These are phyloP conservation scores for Hofmannophila pseudospretella DNA, from an alignment of 2,888 invertebrate genomes.

Conservation along the genomic window DNA sequence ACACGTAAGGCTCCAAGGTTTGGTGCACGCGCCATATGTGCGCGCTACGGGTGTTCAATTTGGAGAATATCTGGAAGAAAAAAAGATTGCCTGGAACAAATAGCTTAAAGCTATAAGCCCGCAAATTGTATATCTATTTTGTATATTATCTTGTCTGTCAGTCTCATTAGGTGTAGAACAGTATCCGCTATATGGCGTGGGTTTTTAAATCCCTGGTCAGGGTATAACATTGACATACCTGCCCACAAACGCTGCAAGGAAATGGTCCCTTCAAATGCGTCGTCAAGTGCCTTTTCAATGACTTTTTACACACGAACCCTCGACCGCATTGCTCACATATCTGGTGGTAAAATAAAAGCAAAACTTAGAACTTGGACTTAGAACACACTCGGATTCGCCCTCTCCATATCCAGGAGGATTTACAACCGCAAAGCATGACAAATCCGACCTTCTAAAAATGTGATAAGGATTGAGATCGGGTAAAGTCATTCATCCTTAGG, in stretches of 20 bases:
- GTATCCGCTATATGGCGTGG: no score
- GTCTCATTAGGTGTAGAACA: no score
- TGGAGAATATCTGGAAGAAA: slow-evolving; percentile 9
- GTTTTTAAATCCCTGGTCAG: no score
- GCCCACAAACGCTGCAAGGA: slow-evolving; percentile 3
- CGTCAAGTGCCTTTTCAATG: slow-evolving; percentile 1
- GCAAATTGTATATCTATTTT: not conserved
- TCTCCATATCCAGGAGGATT: no score
- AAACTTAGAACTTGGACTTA: no score
- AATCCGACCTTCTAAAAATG: no score
- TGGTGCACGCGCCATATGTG: slow-evolving; percentile 11
- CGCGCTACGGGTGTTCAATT: slow-evolving; percentile 8
- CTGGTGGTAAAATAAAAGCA: no score
- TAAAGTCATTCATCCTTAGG: no score
- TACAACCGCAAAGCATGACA: no score
- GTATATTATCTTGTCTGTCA: not conserved
- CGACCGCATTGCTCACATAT: slow-evolving; percentile 4
- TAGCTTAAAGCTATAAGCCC: no score
- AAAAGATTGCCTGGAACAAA: not conserved
- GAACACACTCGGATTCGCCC: no score
- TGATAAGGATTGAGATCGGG: no score
- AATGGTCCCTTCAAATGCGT: slow-evolving; percentile 4
- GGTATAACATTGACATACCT: slow-evolving; percentile 3
- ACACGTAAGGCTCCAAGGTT: slow-evolving; percentile 4
- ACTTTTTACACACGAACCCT: not conserved